Evolutionary conservation across 2,113 vertebrate genomes (phyloP), one percentile per base, ranked within the genome.

Genomic region (Tichodroma muraria): DNA sequence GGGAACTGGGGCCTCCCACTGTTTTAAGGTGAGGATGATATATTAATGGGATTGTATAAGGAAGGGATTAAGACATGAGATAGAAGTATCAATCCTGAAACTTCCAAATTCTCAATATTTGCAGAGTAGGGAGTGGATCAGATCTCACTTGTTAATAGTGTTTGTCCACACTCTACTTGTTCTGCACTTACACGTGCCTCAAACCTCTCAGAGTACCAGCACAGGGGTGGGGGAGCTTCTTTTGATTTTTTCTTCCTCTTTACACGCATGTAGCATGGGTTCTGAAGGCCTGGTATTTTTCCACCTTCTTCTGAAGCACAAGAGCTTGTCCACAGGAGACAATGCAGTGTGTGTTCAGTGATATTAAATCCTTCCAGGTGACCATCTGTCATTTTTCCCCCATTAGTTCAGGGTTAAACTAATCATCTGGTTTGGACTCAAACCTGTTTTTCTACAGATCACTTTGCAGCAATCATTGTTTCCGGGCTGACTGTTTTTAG

Each of bases 221-320:
- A 47, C 22, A 11, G 40, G 23, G 9, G 4, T 8, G 6, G 33
- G 22, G 16, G 24, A 13, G 3, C 3, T 31, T 31, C 28, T 70
- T 80, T 33, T 72, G 8, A 13, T 64, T 76, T 79, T 84, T 76
- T 24, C 12, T 66, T 47, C 24, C 19, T 64, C n/a, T 27, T 66
- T 44, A 44, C 27, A n/a, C 3, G 12, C 9, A 65, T 1, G 4
- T 23, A 30, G 6, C 1, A 4, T 9, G n/a, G 16, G 9, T 54
- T 49, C n/a, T 44, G 45, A 66, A 57, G 35, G 12, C 19, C 14
- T 60, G n/a, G 18, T 8, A 17, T 61, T 81, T 81, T 59, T 52
- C 15, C 27, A 31, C 44, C 7, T 64, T 49, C 44, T 57, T 65
- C 35, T 28, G 7, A 80, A 80, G 30, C 35, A 54, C 19, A 47